A percentile compares a stretch with the other conserved stretches of the same genome.
phyloP scores from a whole-genome alignment of 2,113 vertebrate species.

The Pseudopipra pipra region DNA sequence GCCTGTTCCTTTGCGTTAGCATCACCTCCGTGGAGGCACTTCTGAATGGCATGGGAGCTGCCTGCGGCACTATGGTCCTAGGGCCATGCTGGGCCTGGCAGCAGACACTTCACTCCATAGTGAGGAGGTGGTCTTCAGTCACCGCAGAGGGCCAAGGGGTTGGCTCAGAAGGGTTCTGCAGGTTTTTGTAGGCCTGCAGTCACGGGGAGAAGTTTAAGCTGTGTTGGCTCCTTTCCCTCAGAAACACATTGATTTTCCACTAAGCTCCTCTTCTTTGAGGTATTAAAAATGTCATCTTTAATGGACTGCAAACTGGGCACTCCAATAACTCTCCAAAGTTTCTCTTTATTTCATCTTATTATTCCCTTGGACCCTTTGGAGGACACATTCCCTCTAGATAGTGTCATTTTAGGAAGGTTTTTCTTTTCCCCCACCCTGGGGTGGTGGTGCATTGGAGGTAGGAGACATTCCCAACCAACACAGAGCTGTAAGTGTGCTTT shows the following conservation, averaged over 20 bases:
- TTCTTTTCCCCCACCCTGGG: background rate
- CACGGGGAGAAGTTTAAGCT: background rate
- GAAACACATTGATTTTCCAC: slow-evolving; percentile 19
- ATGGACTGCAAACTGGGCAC: background rate
- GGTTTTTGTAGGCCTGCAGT: background rate
- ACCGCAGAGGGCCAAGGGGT: background rate
- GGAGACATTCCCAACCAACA: background rate
- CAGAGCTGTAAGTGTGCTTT: background rate
- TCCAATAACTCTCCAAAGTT: background rate
- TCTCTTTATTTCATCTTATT: background rate
- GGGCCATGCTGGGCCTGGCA: background rate
- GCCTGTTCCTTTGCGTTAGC: background rate
- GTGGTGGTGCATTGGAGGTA: background rate
- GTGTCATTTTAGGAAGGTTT: background rate
- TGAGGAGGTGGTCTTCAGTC: background rate
- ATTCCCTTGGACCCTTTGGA: background rate
- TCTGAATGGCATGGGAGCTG: background rate
- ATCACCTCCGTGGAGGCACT: background rate
- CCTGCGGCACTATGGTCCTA: fast-evolving
- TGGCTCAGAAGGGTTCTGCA: background rate
- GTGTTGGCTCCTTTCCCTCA: slow-evolving; percentile 13
- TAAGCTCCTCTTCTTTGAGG: slow-evolving; percentile 1
- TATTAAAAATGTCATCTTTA: background rate
- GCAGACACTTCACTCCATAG: background rate
- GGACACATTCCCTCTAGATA: background rate